These are phyloP conservation scores for Pseudomyrmex concolor DNA, from an alignment of 1,140 invertebrate species.

Conservation along the genomic window DNA sequence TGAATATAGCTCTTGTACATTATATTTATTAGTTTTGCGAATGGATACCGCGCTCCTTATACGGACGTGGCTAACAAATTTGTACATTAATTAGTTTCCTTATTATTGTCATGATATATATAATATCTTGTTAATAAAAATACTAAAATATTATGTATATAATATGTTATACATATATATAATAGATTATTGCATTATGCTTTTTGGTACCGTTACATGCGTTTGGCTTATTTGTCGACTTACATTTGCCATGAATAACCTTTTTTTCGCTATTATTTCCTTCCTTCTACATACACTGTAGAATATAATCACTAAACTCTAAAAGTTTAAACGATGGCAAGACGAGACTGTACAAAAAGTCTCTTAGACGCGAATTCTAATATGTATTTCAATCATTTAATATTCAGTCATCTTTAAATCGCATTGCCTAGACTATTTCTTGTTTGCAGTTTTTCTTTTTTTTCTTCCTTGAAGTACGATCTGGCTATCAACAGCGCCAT, in stretches of 20 bases:
- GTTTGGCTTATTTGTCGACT: conserved; percentile 77
- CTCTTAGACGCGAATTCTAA: conserved; percentile 22
- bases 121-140: conserved; percentile 85
- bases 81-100: conserved; percentile 85
- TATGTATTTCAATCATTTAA: background rate
- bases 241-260: conserved; percentile 45
- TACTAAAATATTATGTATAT: conserved; percentile 85
- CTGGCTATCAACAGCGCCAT: conserved; percentile 36
- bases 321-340: conserved; percentile 36
- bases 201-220: conserved; percentile 85
- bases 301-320: conserved; percentile 45
- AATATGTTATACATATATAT: conserved; percentile 81
- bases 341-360: background rate
- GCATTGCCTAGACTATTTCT: conserved; percentile 20
- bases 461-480: conserved; percentile 58
- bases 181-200: conserved; percentile 86
- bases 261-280: conserved; percentile 31
- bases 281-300: background rate
- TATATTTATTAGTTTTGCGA: conserved; percentile 36
- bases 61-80: conserved; percentile 84
- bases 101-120: conserved; percentile 84
- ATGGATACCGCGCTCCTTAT: conserved; percentile 72
- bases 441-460: background rate
- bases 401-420: background rate
- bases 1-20: conserved; percentile 30